These are phyloP conservation scores for Synergus itoensis DNA, from an alignment of 2,888 invertebrate species.

Conservation along the genomic window DNA sequence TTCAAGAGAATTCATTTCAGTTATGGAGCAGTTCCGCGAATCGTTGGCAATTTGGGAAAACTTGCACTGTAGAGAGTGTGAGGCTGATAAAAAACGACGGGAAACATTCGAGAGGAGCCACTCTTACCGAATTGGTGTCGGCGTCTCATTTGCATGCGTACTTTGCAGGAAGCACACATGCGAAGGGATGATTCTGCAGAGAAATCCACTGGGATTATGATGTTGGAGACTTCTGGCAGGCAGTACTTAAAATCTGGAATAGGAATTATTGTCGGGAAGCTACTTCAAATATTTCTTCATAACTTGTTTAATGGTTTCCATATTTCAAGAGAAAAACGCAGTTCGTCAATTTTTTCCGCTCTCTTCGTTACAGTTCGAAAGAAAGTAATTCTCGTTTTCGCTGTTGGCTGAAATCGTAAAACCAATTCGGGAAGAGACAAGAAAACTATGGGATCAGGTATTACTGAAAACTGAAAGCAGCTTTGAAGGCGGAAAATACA, in stretches of 20 bases:
- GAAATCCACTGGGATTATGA: conserved; percentile 9
- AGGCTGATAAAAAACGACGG: conserved; percentile 54
- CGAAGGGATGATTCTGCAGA: conserved; percentile 10
- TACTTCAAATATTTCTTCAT: neutral
- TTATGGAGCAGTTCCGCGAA: conserved; percentile 62
- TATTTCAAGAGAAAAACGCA: too few species aligned
- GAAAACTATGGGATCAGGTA: conserved; percentile 10
- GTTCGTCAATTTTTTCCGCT: neutral
- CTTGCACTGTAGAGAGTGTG: conserved; percentile 40
- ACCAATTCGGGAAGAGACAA: conserved; percentile 3
- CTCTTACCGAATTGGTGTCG: conserved; percentile 52
- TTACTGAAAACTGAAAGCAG: conserved; percentile 25
- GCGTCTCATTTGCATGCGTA: conserved; percentile 51
- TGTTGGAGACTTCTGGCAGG: neutral
- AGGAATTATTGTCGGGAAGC: neutral
- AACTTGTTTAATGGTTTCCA: neutral
- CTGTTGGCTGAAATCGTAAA: conserved; percentile 4
- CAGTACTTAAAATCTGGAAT: neutral
- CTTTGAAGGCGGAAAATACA: conserved; percentile 31
- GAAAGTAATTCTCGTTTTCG: neutral
- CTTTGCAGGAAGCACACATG: neutral
- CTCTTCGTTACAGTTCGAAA: neutral
- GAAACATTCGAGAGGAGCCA: conserved; percentile 52
- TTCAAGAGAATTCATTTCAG: conserved; percentile 60
- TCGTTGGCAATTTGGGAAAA: conserved; percentile 60